Evolutionary conservation across 2,797 vertebrate genomes (phyloP).

Genomic region (Typhlichthys eigenmanni): DNA sequence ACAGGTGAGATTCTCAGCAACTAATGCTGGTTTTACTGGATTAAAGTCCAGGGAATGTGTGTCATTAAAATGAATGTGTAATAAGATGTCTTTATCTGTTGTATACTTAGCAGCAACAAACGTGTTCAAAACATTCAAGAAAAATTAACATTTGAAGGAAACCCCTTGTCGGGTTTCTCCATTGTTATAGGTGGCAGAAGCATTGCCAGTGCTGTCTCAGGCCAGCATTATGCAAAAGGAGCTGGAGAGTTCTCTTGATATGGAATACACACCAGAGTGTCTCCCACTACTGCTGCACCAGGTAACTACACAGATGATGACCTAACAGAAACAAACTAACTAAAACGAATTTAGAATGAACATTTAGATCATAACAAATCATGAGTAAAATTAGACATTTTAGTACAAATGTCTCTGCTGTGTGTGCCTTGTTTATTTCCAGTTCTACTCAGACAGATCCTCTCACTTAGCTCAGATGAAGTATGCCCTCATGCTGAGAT

Average conservation of each 20-base stretch:
- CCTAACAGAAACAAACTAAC: too few relatives aligned
- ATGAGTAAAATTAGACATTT: not conserved
- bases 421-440: slow-evolving; percentile 15
- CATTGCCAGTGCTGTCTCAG: slow-evolving; percentile 68
- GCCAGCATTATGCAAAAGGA: slow-evolving; percentile 78
- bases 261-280: slow-evolving; percentile 58
- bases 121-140: too few relatives aligned
- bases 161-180: not conserved
- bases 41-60: too few relatives aligned
- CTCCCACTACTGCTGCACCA: slow-evolving; percentile 71
- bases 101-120: too few relatives aligned
- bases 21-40: too few relatives aligned
- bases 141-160: too few relatives aligned
- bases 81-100: too few relatives aligned
- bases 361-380: not conserved
- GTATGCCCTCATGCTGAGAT: slow-evolving; percentile 80
- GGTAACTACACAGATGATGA: slow-evolving; percentile 31
- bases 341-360: not conserved
- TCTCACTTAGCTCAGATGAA: slow-evolving; percentile 78
- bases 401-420: too few relatives aligned
- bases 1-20: slow-evolving; percentile 48
- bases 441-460: slow-evolving; percentile 79
- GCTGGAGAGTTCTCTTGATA: slow-evolving; percentile 77
- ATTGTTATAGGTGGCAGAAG: slow-evolving; percentile 61
- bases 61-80: too few relatives aligned